These are phyloP conservation scores for Bergia sp. DNA, from an alignment of 92 coral and sea anemone species.

Conservation along the genomic window DNA sequence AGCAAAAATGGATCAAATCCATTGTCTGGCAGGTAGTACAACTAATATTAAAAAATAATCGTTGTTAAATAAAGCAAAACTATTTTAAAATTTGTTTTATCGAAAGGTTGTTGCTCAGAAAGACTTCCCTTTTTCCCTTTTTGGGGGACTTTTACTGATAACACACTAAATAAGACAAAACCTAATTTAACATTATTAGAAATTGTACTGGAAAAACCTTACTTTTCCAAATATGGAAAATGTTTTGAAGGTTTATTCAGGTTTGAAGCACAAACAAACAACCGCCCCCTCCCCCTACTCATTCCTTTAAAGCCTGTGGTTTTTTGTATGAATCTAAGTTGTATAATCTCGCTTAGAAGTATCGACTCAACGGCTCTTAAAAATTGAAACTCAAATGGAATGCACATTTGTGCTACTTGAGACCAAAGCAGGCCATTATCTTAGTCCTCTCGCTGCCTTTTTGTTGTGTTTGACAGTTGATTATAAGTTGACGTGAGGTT, in stretches of 20 bases:
- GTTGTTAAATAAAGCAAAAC: background rate
- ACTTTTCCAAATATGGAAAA: background rate
- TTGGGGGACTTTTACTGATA: background rate
- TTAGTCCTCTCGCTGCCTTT: background rate
- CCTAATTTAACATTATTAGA: background rate
- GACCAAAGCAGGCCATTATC: background rate
- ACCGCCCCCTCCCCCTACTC: constrained; percentile 47
- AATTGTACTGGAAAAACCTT: background rate
- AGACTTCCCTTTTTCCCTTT: background rate
- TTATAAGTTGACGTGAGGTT: background rate
- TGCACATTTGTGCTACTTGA: background rate
- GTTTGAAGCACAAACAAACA: background rate
- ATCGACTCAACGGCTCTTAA: too few species aligned
- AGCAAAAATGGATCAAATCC: too few species aligned
- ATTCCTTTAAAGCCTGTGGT: background rate
- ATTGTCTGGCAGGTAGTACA: too few species aligned
- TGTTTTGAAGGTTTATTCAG: constrained; percentile 21
- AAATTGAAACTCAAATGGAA: background rate
- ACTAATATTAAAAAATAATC: too few species aligned
- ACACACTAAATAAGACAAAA: background rate
- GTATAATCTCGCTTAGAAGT: background rate
- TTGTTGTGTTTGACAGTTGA: background rate
- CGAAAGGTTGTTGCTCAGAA: too few species aligned
- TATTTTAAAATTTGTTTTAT: too few species aligned
- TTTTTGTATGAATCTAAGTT: background rate